phyloP scores from a whole-genome alignment of 2,113 vertebrate species.

The Mustela lutreola region DNA sequence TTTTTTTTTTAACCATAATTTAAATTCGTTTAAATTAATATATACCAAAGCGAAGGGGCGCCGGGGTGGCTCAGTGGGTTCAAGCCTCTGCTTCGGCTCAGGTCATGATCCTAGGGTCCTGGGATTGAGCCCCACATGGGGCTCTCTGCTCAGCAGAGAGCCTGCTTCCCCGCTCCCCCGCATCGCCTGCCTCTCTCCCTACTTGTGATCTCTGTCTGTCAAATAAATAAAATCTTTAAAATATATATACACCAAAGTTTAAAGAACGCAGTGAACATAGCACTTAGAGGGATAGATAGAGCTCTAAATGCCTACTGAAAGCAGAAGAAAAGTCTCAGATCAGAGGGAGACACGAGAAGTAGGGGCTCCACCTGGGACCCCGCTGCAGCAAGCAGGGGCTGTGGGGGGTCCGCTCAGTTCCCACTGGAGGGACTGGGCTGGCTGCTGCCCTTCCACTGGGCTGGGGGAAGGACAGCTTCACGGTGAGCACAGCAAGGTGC shows the following conservation, averaged over 20 bases:
- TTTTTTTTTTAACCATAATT: not conserved
- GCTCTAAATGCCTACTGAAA: not conserved
- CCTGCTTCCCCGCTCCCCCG: too few species aligned
- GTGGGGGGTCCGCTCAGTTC: not conserved
- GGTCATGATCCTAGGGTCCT: too few species aligned
- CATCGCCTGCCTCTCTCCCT: too few species aligned
- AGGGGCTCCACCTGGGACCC: not conserved
- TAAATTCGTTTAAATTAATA: not conserved
- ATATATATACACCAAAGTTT: not conserved
- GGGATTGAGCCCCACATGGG: too few species aligned
- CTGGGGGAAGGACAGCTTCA: not conserved
- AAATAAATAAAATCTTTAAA: too few species aligned
- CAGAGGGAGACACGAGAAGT: not conserved
- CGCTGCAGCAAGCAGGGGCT: not conserved
- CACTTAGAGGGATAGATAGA: not conserved
- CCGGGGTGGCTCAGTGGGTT: too few species aligned
- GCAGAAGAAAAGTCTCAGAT: not conserved
- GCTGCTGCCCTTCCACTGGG: not conserved
- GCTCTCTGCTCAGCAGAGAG: too few species aligned
- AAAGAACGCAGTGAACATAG: not conserved
- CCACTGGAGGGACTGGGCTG: not conserved
- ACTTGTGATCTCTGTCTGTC: too few species aligned
- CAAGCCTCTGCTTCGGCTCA: too few species aligned
- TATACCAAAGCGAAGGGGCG: not conserved
- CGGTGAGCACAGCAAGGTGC: rapidly evolving